A percentile compares a stretch with the other conserved stretches of the same genome.
Evolutionary conservation across 2,797 vertebrate species (phyloP).

Genomic region (Xyrichtys novacula): DNA sequence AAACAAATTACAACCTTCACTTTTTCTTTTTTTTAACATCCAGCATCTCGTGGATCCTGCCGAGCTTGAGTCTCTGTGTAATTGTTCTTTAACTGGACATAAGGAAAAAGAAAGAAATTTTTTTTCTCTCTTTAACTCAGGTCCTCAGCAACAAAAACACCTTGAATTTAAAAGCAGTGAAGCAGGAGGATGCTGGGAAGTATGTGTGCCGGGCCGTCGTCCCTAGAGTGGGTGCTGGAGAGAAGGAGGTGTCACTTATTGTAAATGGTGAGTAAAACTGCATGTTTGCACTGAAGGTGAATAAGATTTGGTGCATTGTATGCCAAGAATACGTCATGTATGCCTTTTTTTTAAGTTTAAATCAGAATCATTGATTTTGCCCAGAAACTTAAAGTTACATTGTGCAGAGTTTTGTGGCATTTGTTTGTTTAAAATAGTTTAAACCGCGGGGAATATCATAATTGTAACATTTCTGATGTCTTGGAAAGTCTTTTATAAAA

Average conservation of each 20-base stretch:
- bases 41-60: not conserved
- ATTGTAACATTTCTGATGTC: too few relatives aligned
- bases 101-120: constrained; percentile 1
- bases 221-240: constrained; percentile 90
- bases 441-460: too few relatives aligned
- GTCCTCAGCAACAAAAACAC: constrained; percentile 94
- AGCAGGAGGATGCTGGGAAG: constrained; percentile 93
- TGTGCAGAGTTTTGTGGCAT: too few relatives aligned
- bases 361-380: too few relatives aligned
- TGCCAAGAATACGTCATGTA: too few relatives aligned
- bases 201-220: constrained; percentile 93
- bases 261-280: constrained; percentile 88
- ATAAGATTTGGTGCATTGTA: not conserved
- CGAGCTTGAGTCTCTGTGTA: not conserved
- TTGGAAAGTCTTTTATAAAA: too few relatives aligned
- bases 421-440: too few relatives aligned
- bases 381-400: too few relatives aligned
- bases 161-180: constrained; percentile 89
- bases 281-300: too few relatives aligned
- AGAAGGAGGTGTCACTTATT: constrained; percentile 91
- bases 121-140: constrained; percentile 69
- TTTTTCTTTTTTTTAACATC: too few relatives aligned
- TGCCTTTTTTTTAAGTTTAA: too few relatives aligned
- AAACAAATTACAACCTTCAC: too few relatives aligned
- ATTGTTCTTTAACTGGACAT: constrained; percentile 1